Evolutionary conservation across 2,888 invertebrate species (phyloP), one percentile per base, ranked within the genome.

Genomic region (Geotrupes spiniger): DNA sequence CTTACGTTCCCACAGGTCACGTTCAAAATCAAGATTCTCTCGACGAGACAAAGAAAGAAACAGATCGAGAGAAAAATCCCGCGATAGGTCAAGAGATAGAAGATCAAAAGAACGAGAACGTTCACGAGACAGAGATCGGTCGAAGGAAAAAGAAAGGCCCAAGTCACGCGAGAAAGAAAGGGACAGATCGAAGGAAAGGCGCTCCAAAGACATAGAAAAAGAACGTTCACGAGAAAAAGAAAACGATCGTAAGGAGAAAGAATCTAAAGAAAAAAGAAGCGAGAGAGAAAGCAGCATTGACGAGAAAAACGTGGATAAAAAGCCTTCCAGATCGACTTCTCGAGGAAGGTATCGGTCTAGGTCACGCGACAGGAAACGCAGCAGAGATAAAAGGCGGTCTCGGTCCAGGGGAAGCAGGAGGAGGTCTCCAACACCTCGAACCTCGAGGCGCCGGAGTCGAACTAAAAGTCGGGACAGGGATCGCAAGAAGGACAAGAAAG

Each of bases 261-360:
- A 64, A 42, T 54, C 60, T 8, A 75, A 64, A 68, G 72, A 60
- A 53, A 73, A 65, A 67, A 62, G 64, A 49, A 60, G 45, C 12
- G 66, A 68, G 39, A 64, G 76, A 53, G 74, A 71, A 39, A 65
- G 59, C 38, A 65, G 61, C 50, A 50, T 57, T 6, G 69, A 71
- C 44, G 63, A 62, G 53, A 4, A 74, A 69, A 58, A 56, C 55
- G 65, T 71, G 14, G 77, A 78, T 2, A 73, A 73, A 28, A 79
- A 78, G 56, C 71, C 72, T 6, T 73, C 69, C n/a, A 51, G 64
- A 9, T 76, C 76, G 0, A 68, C 75, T 40, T 78, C 85, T 0
- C 75, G 83, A 1, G 83, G 83, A 26, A 76, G 78, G 42, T 80
- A 83, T 65, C 69, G 74, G 26, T 78, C 81, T 10, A 58, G 66